Evolutionary conservation across 1,140 invertebrate genomes (phyloP).

Genomic region (Popillia japonica): DNA sequence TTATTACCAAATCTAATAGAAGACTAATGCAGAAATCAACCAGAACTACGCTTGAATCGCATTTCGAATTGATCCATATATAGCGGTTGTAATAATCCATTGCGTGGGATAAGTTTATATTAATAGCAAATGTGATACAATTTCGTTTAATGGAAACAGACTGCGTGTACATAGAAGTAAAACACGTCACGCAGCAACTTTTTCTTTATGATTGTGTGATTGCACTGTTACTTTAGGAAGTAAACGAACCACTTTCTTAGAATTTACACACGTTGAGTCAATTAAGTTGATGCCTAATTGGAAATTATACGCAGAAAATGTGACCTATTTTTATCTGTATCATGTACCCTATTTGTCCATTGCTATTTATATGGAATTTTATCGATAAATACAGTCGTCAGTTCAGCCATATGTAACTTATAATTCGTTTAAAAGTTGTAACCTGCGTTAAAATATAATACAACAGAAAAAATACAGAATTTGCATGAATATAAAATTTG

Average conservation of each 20-base stretch:
- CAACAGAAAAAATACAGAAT: too few relatives aligned
- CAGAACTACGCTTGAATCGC: neutral
- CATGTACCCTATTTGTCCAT: neutral
- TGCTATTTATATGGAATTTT: neutral
- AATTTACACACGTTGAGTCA: neutral
- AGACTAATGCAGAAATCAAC: neutral
- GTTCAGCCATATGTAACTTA: neutral
- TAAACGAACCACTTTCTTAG: neutral
- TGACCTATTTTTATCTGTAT: slow-evolving; percentile 2
- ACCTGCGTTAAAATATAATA: too few relatives aligned
- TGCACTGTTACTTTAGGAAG: neutral
- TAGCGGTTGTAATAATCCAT: neutral
- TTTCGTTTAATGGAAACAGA: neutral
- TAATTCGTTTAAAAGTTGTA: too few relatives aligned
- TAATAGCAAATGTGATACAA: neutral
- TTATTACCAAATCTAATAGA: neutral
- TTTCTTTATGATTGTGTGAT: neutral
- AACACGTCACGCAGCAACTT: neutral
- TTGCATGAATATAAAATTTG: too few relatives aligned
- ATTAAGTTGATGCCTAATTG: neutral
- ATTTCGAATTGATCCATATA: neutral
- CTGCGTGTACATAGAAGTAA: neutral
- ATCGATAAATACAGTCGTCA: neutral
- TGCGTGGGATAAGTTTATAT: neutral
- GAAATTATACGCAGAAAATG: slow-evolving; percentile 9